Conservation (phyloP, 2,113 vertebrate genomes). For the Melanostigma gelatinosum region DNA sequence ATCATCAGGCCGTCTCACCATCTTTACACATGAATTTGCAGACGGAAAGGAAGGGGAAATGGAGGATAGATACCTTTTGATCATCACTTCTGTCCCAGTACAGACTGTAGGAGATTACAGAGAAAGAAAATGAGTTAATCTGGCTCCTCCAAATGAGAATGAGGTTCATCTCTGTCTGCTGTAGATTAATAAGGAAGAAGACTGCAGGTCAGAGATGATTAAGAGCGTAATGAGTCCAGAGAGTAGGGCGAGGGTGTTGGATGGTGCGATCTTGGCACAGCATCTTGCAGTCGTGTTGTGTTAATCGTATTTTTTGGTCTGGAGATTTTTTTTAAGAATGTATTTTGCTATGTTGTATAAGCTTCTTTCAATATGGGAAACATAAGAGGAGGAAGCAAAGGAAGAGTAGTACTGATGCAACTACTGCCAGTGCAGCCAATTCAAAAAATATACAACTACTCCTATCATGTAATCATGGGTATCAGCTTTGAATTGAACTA, state of each 20-base stretch:
- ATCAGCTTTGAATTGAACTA: background rate
- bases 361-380: background rate
- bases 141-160: conserved; percentile 18
- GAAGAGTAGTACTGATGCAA: background rate
- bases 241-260: background rate
- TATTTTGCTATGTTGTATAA: background rate
- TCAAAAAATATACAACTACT: background rate
- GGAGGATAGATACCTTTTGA: conserved; percentile 41
- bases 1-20: conserved; percentile 26
- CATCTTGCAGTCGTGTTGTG: background rate
- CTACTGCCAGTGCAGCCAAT: background rate
- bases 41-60: conserved; percentile 15
- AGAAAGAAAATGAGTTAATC: conserved; percentile 22
- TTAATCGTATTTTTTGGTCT: conserved; percentile 12
- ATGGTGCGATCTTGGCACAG: background rate
- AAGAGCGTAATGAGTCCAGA: conserved; percentile 36
- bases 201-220: conserved; percentile 50
- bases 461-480: background rate
- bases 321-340: background rate
- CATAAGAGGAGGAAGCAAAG: background rate
- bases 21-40: conserved; percentile 30
- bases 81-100: conserved; percentile 22
- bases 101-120: conserved; percentile 20
- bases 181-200: conserved; percentile 31
- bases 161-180: conserved; percentile 29